Evolutionary conservation across 2,888 invertebrate genomes (phyloP), one percentile per base, ranked within the genome.

Genomic region (Synanthedon tipuliformis): DNA sequence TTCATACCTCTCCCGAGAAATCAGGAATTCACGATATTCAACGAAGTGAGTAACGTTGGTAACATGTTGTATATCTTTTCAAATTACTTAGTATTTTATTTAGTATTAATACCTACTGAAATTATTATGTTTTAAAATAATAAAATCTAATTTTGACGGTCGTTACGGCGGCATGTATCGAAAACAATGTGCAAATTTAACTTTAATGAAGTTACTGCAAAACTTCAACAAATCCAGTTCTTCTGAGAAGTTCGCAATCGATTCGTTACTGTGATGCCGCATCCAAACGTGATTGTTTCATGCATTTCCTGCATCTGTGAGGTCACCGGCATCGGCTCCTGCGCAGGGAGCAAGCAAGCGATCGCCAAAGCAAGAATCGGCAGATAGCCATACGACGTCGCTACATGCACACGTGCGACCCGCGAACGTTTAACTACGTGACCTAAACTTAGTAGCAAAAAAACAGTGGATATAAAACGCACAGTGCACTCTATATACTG

Each of bases 231-330:
- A 45, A 45, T 34, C 34, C 34, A 45, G 45, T 15, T 45, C 7
- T 41, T 41, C 41, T 13, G 45, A 45, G 45, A 45, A 45, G 45
- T 3, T 13, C 13, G 12, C 45, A 45, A 12, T 45, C 45, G 45
- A 45, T 45, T 45, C 45, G 45, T 15, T 15, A 45, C 12, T 50
- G n/a, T n/a, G 18, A 50, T 66, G 64, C 69, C 69, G 61, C 67
- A 69, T 69, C 69, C 65, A 69, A 50, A 61, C 56, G 54, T 52
- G 55, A 54, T 50, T 27, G 61, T 55, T 55, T 55, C 56, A 61
- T 63, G 62, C 62, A 69, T 69, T 77, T 78, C 76, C 73, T 72
- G 75, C 66, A 68, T 62, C 68, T 53, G 68, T 68, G 74, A 75
- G 79, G 80, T 78, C 77, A 75, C 62, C 69, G 64, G 65, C 69